Evolutionary conservation across 2,797 vertebrate genomes (phyloP).

Genomic region (Orestias chungarensis): DNA sequence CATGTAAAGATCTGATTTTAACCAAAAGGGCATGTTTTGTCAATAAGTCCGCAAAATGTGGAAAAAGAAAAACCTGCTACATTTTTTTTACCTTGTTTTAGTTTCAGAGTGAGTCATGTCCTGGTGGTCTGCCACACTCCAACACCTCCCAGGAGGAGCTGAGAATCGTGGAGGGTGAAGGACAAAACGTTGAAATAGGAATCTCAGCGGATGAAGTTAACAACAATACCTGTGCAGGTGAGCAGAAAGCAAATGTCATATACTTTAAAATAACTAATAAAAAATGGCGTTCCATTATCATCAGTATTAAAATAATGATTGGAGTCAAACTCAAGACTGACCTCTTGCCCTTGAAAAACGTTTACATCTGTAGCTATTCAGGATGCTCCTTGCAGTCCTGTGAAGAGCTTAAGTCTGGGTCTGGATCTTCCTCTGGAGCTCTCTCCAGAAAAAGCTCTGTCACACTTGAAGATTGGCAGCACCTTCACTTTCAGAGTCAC

Average conservation of each 20-base stretch:
- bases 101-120: constrained; percentile 93
- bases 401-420: constrained; percentile 73
- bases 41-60: neutral
- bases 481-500: constrained; percentile 98
- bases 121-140: constrained; percentile 84
- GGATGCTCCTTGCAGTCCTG: constrained; percentile 84
- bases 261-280: neutral
- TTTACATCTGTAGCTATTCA: constrained; percentile 66
- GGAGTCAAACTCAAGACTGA: neutral
- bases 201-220: constrained; percentile 95
- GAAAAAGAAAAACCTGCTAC: neutral
- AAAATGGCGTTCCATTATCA: no score
- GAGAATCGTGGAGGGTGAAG: constrained; percentile 94
- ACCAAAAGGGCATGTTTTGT: neutral
- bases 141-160: constrained; percentile 96
- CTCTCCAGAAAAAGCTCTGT: constrained; percentile 78
- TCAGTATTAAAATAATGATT: neutral
- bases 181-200: constrained; percentile 84
- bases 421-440: constrained; percentile 77
- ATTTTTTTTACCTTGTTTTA: constrained; percentile 50
- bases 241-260: constrained; percentile 6
- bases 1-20: neutral
- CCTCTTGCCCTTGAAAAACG: neutral
- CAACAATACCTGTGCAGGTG: constrained; percentile 95
- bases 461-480: constrained; percentile 92